Conservation (phyloP, 2,797 vertebrate species). For the Halcyon leucocephala region DNA sequence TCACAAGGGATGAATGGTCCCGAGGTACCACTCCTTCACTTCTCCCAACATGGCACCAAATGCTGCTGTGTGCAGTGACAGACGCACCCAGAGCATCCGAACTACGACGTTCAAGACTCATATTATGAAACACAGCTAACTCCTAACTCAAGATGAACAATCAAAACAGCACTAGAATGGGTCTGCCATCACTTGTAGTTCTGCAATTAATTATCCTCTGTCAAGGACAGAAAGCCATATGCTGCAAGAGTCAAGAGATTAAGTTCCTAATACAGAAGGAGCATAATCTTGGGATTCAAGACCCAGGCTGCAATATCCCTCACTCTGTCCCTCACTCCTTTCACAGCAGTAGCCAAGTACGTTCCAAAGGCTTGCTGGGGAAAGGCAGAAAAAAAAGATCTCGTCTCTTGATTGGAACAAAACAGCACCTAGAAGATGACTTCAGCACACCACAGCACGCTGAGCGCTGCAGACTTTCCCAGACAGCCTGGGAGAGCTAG, state of each 20-base stretch:
- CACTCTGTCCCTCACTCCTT: neutral
- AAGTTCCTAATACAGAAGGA: neutral
- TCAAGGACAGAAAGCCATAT: neutral
- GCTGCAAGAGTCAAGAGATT: neutral
- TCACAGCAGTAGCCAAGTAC: neutral
- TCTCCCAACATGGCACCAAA: neutral
- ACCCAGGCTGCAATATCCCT: neutral
- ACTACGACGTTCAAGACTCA: neutral
- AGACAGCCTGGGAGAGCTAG: neutral
- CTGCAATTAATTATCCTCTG: neutral
- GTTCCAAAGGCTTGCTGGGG: neutral
- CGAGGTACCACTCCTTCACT: neutral
- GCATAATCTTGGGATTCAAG: neutral
- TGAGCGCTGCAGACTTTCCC: neutral
- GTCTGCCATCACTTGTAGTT: neutral
- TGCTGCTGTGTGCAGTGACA: neutral
- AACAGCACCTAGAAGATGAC: neutral
- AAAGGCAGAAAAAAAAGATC: neutral
- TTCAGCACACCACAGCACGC: neutral
- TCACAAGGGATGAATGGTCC: neutral
- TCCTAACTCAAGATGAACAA: neutral
- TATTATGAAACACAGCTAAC: neutral
- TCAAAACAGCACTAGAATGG: neutral
- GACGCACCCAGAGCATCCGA: neutral
- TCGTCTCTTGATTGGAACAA: neutral